Conservation (phyloP, 2,113 vertebrate species). For the Scomber japonicus region DNA sequence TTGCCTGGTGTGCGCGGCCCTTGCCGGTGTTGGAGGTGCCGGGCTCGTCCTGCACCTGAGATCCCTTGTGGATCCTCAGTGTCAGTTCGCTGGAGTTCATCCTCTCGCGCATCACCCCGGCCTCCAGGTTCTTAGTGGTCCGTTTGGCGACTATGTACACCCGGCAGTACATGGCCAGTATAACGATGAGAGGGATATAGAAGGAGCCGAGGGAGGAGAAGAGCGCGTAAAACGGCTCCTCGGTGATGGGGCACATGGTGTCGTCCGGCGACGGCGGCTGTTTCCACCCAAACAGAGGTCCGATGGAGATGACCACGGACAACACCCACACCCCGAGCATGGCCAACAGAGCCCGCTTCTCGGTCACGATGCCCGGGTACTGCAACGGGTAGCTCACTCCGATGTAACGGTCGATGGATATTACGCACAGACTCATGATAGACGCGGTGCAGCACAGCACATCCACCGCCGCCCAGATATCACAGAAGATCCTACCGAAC, state of each 20-base stretch:
- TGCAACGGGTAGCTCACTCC: constrained; percentile 95
- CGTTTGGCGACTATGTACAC: constrained; percentile 96
- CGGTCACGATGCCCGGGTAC: constrained; percentile 94
- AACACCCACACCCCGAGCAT: constrained; percentile 93
- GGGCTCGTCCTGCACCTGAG: constrained; percentile 87
- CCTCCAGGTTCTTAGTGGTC: constrained; percentile 96
- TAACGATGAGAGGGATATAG: constrained; percentile 94
- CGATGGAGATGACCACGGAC: constrained; percentile 96
- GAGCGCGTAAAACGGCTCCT: constrained; percentile 96
- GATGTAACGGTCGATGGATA: constrained; percentile 97
- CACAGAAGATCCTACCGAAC: constrained; percentile 95
- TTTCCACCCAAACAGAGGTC: constrained; percentile 97
- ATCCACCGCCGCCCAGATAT: constrained; percentile 97
- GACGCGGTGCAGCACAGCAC: constrained; percentile 98
- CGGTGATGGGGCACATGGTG: constrained; percentile 91
- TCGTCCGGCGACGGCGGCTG: constrained; percentile 92
- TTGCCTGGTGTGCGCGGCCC: constrained; percentile 87
- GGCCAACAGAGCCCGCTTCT: constrained; percentile 92
- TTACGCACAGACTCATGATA: constrained; percentile 96
- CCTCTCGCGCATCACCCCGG: constrained; percentile 95
- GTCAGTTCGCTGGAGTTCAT: constrained; percentile 95
- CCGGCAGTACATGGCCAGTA: constrained; percentile 95
- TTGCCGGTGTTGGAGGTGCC: constrained; percentile 80
- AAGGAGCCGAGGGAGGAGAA: constrained; percentile 98
- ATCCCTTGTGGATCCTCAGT: constrained; percentile 94